Percentiles rank a stretch among this genome's conserved stretches.
Conservation (phyloP, 2,113 vertebrate species). For the Forbesichthys papilliferus region DNA sequence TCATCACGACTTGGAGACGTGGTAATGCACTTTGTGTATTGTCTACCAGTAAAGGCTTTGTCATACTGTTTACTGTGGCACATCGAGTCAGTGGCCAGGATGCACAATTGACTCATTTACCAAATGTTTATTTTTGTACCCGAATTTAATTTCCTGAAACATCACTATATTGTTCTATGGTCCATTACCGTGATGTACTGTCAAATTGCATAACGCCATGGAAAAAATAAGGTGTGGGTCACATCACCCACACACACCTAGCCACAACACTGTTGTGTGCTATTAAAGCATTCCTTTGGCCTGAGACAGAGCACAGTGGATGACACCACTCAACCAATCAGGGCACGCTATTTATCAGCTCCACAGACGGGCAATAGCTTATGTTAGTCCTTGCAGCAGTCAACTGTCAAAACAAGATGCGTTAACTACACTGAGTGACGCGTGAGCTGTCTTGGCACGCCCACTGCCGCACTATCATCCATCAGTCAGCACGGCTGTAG, state of each 20-base stretch:
- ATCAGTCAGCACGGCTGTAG: slow-evolving; percentile 26
- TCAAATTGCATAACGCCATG: neutral
- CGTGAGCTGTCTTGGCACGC: slow-evolving; percentile 21
- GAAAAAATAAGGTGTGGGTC: neutral
- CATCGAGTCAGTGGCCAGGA: too few species aligned
- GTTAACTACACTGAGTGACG: slow-evolving; percentile 32
- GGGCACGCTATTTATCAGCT: slow-evolving; percentile 51
- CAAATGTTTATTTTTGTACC: too few species aligned
- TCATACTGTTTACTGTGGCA: too few species aligned
- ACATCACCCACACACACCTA: neutral
- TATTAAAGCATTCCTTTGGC: slow-evolving; percentile 34
- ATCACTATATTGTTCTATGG: too few species aligned
- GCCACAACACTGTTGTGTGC: neutral
- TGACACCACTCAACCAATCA: slow-evolving; percentile 43
- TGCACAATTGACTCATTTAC: too few species aligned
- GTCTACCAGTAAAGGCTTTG: too few species aligned
- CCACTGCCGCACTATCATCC: slow-evolving; percentile 23
- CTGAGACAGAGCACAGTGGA: slow-evolving; percentile 45
- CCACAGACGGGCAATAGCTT: slow-evolving; percentile 21
- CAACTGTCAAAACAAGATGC: slow-evolving; percentile 48
- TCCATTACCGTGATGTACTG: too few species aligned
- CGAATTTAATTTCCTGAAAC: too few species aligned
- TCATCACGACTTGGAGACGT: too few species aligned
- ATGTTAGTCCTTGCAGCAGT: slow-evolving; percentile 47
- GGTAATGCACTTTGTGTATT: too few species aligned